Conservation (phyloP, 2,113 vertebrate genomes). For the Thalassarche chlororhynchos region DNA sequence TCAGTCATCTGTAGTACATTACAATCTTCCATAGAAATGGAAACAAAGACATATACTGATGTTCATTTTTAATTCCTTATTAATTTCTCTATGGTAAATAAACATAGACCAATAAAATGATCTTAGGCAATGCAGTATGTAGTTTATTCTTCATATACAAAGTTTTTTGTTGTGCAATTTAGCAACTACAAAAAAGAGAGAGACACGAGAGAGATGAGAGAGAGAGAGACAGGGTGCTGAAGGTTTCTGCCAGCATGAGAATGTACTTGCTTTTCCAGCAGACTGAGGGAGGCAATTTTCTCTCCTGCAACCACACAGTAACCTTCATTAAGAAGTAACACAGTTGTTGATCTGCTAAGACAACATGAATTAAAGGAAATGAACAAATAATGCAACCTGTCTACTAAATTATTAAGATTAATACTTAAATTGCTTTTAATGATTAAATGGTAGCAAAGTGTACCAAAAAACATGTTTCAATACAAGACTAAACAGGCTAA, state of each 20-base stretch:
- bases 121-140: neutral
- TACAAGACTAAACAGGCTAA: neutral
- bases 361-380: slow-evolving; percentile 11
- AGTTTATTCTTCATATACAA: neutral
- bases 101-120: neutral
- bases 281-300: neutral
- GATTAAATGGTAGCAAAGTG: neutral
- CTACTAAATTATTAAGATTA: neutral
- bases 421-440: neutral
- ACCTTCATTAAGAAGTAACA: neutral
- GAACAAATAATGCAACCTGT: neutral
- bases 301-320: neutral
- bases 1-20: neutral
- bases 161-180: neutral
- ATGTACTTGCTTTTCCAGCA: neutral
- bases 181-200: neutral
- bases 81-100: neutral
- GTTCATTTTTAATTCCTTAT: neutral
- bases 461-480: neutral
- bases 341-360: neutral
- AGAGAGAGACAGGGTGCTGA: neutral
- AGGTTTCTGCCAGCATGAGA: neutral
- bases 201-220: neutral
- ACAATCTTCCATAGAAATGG: neutral
- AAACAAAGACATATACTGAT: neutral